These are phyloP conservation scores for Coptodon rendalli DNA, from an alignment of 2,113 vertebrate genomes.

Conservation along the genomic window DNA sequence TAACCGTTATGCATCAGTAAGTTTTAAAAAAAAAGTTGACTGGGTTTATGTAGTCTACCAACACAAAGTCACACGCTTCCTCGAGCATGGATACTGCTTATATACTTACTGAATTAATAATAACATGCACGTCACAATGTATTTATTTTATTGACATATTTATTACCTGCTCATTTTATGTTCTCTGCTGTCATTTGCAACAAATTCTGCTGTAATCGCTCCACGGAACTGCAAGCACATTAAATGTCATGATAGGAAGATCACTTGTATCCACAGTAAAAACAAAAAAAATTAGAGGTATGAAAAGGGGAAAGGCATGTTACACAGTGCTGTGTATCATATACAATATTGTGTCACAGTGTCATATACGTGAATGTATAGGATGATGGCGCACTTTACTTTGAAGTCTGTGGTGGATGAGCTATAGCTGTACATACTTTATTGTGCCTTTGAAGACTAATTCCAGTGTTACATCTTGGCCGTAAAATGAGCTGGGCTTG, in stretches of 20 bases:
- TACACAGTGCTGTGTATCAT: conserved; percentile 32
- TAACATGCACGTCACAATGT: conserved; percentile 36
- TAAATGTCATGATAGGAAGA: not conserved
- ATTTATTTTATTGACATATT: conserved; percentile 71
- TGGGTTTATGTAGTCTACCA: conserved; percentile 20
- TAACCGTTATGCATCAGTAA: conserved; percentile 48
- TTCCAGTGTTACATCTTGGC: conserved; percentile 51
- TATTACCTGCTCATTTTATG: conserved; percentile 42
- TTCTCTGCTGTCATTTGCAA: conserved; percentile 24
- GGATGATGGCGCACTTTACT: conserved; percentile 65
- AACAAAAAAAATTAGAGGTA: not conserved
- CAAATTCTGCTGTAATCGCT: conserved; percentile 4
- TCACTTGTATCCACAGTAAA: not conserved
- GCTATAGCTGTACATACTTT: conserved; percentile 66
- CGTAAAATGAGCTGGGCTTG: conserved; percentile 29
- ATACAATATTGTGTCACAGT: conserved; percentile 32
- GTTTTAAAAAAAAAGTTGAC: conserved; percentile 18
- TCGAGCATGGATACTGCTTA: conserved; percentile 43
- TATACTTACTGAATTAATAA: conserved; percentile 14
- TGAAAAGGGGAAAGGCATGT: conserved; percentile 25
- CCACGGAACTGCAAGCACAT: conserved; percentile 34
- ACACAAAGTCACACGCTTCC: not conserved
- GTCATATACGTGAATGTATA: conserved; percentile 58
- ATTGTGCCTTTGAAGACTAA: conserved; percentile 73
- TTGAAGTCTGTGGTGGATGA: conserved; percentile 43